A percentile compares a stretch with the other conserved stretches of the same genome.
Conservation (phyloP, 2,888 invertebrate genomes). For the Arge pagana region DNA sequence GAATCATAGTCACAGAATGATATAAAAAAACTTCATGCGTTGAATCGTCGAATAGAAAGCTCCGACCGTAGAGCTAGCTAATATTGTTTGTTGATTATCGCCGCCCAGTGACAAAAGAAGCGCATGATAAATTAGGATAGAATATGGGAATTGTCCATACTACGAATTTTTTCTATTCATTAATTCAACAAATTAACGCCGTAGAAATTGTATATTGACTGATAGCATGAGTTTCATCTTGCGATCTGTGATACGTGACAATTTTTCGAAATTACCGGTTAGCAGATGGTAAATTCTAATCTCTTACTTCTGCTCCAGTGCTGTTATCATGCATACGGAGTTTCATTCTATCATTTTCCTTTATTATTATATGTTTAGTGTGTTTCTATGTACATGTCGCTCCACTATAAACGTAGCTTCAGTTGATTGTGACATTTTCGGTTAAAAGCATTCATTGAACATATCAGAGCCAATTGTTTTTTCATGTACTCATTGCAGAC, state of each 20-base stretch:
- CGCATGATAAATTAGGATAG: no score
- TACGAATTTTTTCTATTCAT: background rate
- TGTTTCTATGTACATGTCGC: constrained; percentile 39
- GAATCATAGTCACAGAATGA: background rate
- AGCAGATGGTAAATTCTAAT: constrained; percentile 7
- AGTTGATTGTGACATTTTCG: constrained; percentile 45
- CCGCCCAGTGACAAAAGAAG: no score
- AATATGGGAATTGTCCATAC: no score
- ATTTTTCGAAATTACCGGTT: background rate
- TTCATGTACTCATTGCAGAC: constrained; percentile 12
- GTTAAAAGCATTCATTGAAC: constrained; percentile 15
- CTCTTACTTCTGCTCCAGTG: background rate
- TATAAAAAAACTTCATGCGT: constrained; percentile 5
- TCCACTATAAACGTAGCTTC: constrained; percentile 34
- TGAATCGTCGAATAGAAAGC: no score
- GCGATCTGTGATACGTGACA: background rate
- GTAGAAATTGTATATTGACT: background rate
- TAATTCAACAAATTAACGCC: background rate
- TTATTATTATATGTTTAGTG: constrained; percentile 26
- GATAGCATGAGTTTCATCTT: background rate
- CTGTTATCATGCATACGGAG: background rate
- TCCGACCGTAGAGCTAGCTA: no score
- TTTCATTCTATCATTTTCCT: constrained; percentile 22
- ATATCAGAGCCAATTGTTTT: constrained; percentile 16
- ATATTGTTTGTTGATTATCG: no score